Conservation (phyloP, 1,140 invertebrate species). For the Monomorium pharaonis region DNA sequence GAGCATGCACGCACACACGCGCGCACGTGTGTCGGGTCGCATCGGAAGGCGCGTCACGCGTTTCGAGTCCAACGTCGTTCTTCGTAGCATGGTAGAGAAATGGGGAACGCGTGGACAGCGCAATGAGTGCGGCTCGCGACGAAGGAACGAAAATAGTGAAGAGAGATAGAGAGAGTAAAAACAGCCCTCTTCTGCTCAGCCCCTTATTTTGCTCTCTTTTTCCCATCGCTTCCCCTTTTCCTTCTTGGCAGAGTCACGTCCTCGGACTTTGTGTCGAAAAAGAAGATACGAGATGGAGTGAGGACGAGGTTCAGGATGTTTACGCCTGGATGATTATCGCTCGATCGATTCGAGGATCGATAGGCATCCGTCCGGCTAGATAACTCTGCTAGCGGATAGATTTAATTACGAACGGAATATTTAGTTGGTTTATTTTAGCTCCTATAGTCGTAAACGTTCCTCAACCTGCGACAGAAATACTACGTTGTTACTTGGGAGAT, state of each 20-base stretch:
- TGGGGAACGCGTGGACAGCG: neutral
- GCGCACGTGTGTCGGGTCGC: conserved; percentile 54
- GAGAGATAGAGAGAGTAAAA: conserved; percentile 59
- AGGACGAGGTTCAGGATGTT: conserved; percentile 57
- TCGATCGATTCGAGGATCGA: conserved; percentile 57
- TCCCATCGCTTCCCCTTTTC: conserved; percentile 31
- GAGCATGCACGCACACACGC: conserved; percentile 42
- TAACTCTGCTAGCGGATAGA: conserved; percentile 39
- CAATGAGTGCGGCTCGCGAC: conserved; percentile 22
- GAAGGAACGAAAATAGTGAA: conserved; percentile 45
- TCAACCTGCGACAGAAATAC: conserved; percentile 15
- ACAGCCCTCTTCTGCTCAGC: conserved; percentile 56
- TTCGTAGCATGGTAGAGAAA: conserved; percentile 38
- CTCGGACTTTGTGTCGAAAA: conserved; percentile 45
- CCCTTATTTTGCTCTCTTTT: conserved; percentile 46
- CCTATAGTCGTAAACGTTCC: neutral
- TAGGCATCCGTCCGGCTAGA: conserved; percentile 49
- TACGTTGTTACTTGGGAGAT: conserved; percentile 15
- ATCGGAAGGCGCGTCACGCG: conserved; percentile 77
- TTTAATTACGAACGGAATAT: conserved; percentile 61
- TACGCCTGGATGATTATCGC: conserved; percentile 59
- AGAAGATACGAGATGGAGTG: conserved; percentile 37
- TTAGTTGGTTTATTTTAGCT: conserved; percentile 44
- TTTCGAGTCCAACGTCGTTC: conserved; percentile 52
- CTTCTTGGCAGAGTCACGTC: conserved; percentile 50